These are phyloP conservation scores for Alitta virens DNA, from an alignment of 2,888 invertebrate species.

Conservation along the genomic window DNA sequence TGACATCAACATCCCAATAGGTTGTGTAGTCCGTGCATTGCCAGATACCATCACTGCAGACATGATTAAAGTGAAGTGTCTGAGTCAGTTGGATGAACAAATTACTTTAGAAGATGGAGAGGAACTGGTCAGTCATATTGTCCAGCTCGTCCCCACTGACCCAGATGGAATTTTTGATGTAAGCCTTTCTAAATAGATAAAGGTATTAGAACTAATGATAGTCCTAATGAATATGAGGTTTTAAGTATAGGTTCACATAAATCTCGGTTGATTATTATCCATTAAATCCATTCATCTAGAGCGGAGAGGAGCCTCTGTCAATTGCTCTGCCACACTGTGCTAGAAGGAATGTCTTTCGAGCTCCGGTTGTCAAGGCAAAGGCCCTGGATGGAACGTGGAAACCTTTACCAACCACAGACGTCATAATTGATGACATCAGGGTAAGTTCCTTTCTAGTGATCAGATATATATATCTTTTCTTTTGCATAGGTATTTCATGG, in stretches of 20 bases:
- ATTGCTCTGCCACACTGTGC: slow-evolving; percentile 44
- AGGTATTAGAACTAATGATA: too few relatives aligned
- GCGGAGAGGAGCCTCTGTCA: slow-evolving; percentile 38
- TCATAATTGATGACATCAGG: slow-evolving; percentile 34
- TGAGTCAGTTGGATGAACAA: slow-evolving; percentile 36
- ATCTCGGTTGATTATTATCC: too few relatives aligned
- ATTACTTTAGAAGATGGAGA: slow-evolving; percentile 39
- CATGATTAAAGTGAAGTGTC: slow-evolving; percentile 33
- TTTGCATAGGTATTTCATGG: too few relatives aligned
- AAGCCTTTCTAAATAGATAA: too few relatives aligned
- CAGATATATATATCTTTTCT: too few relatives aligned
- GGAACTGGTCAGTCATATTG: slow-evolving; percentile 48
- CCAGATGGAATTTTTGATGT: background rate
- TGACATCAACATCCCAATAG: slow-evolving; percentile 41
- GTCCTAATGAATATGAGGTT: too few relatives aligned
- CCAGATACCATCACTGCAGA: slow-evolving; percentile 35
- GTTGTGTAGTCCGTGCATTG: slow-evolving; percentile 42
- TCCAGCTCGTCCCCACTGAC: slow-evolving; percentile 31
- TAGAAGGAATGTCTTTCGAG: slow-evolving; percentile 36
- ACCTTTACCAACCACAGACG: slow-evolving; percentile 37
- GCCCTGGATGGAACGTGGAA: slow-evolving; percentile 31
- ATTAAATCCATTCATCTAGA: too few relatives aligned
- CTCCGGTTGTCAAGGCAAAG: slow-evolving; percentile 37
- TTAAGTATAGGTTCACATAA: too few relatives aligned
- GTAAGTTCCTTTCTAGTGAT: slow-evolving; percentile 8